Evolutionary conservation across 1,140 invertebrate species (phyloP).

Genomic region (Trachymyrmex cornetzi): DNA sequence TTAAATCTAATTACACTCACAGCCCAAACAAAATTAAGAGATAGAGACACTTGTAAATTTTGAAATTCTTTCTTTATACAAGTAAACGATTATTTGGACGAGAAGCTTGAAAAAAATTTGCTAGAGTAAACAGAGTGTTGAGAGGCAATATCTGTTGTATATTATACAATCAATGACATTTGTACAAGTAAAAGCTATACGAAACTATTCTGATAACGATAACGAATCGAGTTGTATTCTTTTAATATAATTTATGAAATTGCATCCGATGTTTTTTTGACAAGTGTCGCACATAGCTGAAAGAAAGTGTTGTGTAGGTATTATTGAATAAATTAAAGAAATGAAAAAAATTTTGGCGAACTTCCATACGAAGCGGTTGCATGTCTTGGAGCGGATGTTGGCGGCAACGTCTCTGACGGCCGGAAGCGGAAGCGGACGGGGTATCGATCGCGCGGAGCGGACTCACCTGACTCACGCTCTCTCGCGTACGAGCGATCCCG

Average conservation of each 20-base stretch:
- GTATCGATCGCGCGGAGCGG: constrained; percentile 1
- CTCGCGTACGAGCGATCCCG: not conserved
- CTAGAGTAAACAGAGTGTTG: not conserved
- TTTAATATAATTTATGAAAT: too few relatives aligned
- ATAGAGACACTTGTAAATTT: not conserved
- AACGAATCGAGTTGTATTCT: too few relatives aligned
- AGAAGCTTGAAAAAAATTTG: not conserved
- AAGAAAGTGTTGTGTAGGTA: too few relatives aligned
- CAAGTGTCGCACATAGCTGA: too few relatives aligned
- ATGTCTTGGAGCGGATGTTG: too few relatives aligned
- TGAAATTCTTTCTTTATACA: not conserved
- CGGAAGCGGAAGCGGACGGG: not conserved
- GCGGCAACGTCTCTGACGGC: too few relatives aligned
- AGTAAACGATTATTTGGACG: not conserved
- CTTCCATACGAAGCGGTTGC: too few relatives aligned
- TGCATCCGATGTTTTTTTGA: too few relatives aligned
- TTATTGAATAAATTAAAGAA: too few relatives aligned
- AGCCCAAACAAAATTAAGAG: not conserved
- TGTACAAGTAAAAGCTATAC: not conserved
- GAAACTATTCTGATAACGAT: not conserved
- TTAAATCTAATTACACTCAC: not conserved
- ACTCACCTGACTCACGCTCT: constrained; percentile 33
- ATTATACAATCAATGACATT: not conserved
- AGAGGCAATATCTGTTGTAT: not conserved
- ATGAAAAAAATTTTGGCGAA: too few relatives aligned